Base-by-base conservation (phyloP, 2,888 invertebrate genomes). In the Caradrina kadenii region DNA sequence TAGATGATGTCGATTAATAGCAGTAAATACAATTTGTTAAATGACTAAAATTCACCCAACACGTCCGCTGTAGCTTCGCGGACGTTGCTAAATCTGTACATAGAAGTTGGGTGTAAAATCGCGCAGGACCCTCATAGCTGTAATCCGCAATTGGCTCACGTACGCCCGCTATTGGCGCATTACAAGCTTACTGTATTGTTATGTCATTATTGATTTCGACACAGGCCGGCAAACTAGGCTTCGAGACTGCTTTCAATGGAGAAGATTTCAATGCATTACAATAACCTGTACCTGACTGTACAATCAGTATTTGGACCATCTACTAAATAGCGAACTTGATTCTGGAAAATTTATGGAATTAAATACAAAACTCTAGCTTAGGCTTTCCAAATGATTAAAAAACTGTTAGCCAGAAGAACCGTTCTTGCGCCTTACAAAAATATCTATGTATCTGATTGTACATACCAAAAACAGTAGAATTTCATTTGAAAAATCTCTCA, bases 191-290 rank as follows among this genome's bases (percentile, higher is more conserved):
- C 65, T 77, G 79, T 84, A 84, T 74, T 84, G 84, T 84, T 84
- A 84, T 84, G 76, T 84, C 81, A 79, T 84, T 84, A 84, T 82
- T 76, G 84, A 84, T 84, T 84, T 80, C 61, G 71, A 71, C 59
- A 74, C 65, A 26, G 63, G 60, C 61, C 22, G 71, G 63, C 60
- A 66, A 75, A 76, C 68, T 69, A 58, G 73, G 69, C 52, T 39
- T 42, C 52, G 54, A 64, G 52, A 69, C 39, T 59, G 54, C 61
- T 64, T 73, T 63, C 55, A 63, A 73, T 70, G n/a, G 53, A 31
- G 55, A 58, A 73, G 55, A 76, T 72, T 69, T 63, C 67, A 65
- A 68, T 61, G 60, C 45, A 52, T 75, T 56, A 61, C 39, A n/a
- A 26, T 75, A 52, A 64, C 56, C 2, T 65, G 22, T 45, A 58